Evolutionary conservation across 2,797 vertebrate species (phyloP), one percentile per base, ranked within the genome.

Genomic region (Potorous gilbertii): DNA sequence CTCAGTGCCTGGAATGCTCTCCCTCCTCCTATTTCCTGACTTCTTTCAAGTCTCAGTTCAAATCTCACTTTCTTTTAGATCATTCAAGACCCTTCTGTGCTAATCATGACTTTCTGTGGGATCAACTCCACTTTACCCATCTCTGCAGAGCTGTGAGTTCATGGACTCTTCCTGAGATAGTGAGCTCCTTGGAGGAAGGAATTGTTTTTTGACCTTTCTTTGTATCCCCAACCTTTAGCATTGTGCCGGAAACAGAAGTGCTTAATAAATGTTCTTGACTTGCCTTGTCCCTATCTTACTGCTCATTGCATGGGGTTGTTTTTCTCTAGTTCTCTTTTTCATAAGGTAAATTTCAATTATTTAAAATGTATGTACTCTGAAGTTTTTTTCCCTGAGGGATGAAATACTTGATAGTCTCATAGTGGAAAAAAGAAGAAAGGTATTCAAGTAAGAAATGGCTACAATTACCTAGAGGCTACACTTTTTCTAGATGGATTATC

Each of bases 321-420:
- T 46, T 46, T 40, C 21, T 81, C 74, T 81, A 27, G 57, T 94
- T 92, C 4, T n/a, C 66, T 81, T 24, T 87, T 93, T 81, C 24
- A 9, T 56, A 55, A 59, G 16, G 50, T 89, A 56, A 59, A 74
- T 27, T 29, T 62, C 40, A 54, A 54, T 46, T 91, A 29, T 46
- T 90, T 94, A 56, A 91, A 93, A 92, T 54, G 29, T 89, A 40
- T 91, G 57, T 21, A 66, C 90, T 94, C 27, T 66, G 52, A 55
- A 6, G 9, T 6, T 52, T 4, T 34, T 91, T 93, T 40, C 46
- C 1, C 55, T 95, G 66, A 66, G 81, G 74, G 40, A 81, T 81
- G 8, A 46, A 81, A 81, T 81, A 81, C 40, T 81, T 81, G 74
- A 81, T 81, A 81, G 40, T 24, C 8, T 46, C 74, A 81, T 46